phyloP scores from a whole-genome alignment of 2,797 vertebrate genomes.

The Enoplosus armatus region DNA sequence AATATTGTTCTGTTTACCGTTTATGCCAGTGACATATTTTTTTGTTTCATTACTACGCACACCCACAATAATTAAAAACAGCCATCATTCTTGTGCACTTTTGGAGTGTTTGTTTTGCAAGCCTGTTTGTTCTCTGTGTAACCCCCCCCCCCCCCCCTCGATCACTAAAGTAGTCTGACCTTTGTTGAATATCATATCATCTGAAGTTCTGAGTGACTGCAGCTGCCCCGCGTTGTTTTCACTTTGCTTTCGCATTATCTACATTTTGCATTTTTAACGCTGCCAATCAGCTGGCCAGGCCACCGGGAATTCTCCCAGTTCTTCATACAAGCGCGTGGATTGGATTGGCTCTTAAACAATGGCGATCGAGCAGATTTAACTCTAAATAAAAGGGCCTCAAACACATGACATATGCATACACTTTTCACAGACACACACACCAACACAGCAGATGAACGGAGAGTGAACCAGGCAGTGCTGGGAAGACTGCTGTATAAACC shows the following conservation, averaged over 20 bases:
- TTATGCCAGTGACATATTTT: background rate
- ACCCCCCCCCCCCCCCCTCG: too few relatives aligned
- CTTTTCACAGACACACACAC: conserved; percentile 5
- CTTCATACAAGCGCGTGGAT: background rate
- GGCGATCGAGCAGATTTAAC: background rate
- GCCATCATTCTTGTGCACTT: too few relatives aligned
- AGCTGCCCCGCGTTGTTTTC: background rate
- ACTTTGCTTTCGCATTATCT: background rate
- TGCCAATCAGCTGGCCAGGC: background rate
- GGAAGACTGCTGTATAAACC: conserved; percentile 72
- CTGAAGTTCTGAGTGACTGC: background rate
- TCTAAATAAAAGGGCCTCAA: conserved; percentile 9
- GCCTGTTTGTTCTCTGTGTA: too few relatives aligned
- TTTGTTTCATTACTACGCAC: background rate
- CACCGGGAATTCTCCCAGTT: background rate
- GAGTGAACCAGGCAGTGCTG: conserved; percentile 58
- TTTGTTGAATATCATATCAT: too few relatives aligned
- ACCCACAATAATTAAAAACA: background rate
- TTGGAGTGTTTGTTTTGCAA: too few relatives aligned
- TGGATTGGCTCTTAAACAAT: background rate
- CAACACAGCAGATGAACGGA: conserved; percentile 43
- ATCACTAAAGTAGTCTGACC: too few relatives aligned
- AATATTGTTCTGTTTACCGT: background rate
- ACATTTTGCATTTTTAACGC: conserved; percentile 1
- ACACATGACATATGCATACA: background rate